Percentiles rank a stretch among this genome's conserved stretches.
Conservation (phyloP, 2,113 vertebrate genomes). For the Prietella phreatophila region DNA sequence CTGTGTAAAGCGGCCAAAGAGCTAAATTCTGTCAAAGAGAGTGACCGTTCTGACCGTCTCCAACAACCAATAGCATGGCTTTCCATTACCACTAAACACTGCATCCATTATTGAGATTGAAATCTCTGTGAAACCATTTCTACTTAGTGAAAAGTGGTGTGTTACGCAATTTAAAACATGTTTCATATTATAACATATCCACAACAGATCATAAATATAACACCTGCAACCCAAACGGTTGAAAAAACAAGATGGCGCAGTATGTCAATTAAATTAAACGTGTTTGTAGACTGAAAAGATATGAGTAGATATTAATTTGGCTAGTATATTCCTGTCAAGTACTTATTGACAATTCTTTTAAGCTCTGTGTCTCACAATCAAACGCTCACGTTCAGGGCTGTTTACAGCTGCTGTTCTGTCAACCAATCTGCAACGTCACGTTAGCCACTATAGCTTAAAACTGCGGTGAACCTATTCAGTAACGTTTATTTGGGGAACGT, state of each 20-base stretch:
- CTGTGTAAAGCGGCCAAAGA: neutral
- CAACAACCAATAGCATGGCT: neutral
- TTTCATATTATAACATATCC: neutral
- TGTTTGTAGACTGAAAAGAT: too few species aligned
- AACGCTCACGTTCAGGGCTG: too few species aligned
- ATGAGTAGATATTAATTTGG: neutral
- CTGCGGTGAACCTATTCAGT: neutral
- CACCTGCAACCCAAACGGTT: neutral
- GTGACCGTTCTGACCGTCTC: neutral
- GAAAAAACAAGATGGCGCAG: neutral
- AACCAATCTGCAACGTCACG: neutral
- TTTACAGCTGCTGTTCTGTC: neutral
- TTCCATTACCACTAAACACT: neutral
- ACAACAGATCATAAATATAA: neutral
- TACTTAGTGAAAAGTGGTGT: neutral
- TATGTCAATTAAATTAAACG: neutral
- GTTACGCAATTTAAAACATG: neutral
- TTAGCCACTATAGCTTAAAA: neutral
- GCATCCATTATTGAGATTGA: neutral
- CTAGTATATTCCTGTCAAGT: too few species aligned
- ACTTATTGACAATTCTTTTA: neutral
- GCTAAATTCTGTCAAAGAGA: neutral
- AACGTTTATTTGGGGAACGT: neutral
- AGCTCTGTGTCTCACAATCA: neutral
- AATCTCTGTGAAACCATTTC: neutral